These are phyloP conservation scores for Nomada ferruginata DNA, from an alignment of 2,888 invertebrate species.

Conservation along the genomic window DNA sequence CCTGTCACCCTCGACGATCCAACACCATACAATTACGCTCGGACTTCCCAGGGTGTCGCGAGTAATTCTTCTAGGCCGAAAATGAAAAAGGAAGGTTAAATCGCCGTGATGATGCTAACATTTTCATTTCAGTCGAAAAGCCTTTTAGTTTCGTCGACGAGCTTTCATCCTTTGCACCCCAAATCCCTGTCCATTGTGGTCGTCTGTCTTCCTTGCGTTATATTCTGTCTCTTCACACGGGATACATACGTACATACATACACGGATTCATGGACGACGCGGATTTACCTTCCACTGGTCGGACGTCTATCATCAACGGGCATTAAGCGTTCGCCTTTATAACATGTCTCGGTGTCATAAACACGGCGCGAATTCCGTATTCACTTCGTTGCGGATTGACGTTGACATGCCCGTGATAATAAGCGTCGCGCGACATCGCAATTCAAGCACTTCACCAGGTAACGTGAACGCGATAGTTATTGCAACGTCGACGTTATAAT, in stretches of 20 bases:
- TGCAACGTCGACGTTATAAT: not conserved
- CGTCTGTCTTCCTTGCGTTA: conserved; percentile 37
- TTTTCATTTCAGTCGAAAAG: conserved; percentile 52
- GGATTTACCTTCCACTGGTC: conserved; percentile 15
- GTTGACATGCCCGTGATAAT: conserved; percentile 8
- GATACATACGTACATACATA: conserved; percentile 19
- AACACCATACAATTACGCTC: conserved; percentile 52
- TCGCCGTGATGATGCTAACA: conserved; percentile 57
- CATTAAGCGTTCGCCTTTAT: conserved; percentile 18
- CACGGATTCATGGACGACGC: conserved; percentile 38
- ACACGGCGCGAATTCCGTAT: conserved; percentile 1
- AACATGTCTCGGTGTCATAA: conserved; percentile 1
- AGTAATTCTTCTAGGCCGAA: conserved; percentile 55
- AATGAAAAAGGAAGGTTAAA: conserved; percentile 49
- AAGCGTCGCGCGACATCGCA: not conserved
- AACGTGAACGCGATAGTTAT: not conserved
- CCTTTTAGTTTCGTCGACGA: conserved; percentile 17
- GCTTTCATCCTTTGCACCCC: conserved; percentile 40
- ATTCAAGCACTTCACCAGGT: not conserved
- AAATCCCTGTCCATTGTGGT: conserved; percentile 58
- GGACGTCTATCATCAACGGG: conserved; percentile 11
- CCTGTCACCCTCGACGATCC: conserved; percentile 2
- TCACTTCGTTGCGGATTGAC: not conserved
- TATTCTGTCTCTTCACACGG: conserved; percentile 15
- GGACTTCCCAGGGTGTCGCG: conserved; percentile 22